A percentile compares a stretch with the other conserved stretches of the same genome.
phyloP scores from a whole-genome alignment of 2,113 vertebrate species.

The Plectropomus leopardus region DNA sequence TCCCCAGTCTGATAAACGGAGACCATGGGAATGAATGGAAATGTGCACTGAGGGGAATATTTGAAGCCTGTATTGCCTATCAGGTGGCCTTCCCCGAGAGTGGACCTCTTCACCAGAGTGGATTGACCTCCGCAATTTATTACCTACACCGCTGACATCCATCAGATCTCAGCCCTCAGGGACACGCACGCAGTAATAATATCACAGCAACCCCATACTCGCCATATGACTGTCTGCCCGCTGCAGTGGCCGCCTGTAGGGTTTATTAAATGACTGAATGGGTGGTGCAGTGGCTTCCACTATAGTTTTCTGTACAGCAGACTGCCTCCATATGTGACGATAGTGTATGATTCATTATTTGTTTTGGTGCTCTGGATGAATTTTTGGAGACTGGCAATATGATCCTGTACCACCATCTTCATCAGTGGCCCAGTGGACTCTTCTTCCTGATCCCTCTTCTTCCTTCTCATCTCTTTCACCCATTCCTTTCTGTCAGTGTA shows the following conservation, averaged over 20 bases:
- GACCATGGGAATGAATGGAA: slow-evolving; percentile 47
- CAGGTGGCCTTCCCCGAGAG: slow-evolving; percentile 52
- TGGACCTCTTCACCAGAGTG: slow-evolving; percentile 65
- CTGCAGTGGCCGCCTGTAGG: slow-evolving; percentile 27
- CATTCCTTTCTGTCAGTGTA: not conserved
- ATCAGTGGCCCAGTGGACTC: too few species aligned
- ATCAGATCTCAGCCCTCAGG: slow-evolving; percentile 64
- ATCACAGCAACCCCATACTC: slow-evolving; percentile 29
- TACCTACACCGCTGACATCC: slow-evolving; percentile 58
- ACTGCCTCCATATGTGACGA: slow-evolving; percentile 5
- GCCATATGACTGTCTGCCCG: slow-evolving; percentile 15
- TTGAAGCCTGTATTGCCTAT: slow-evolving; percentile 58
- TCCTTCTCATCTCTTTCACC: slow-evolving; percentile 1
- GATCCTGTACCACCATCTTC: not conserved
- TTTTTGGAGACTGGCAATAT: too few species aligned
- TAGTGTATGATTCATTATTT: slow-evolving; percentile 20
- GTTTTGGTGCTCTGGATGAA: not conserved
- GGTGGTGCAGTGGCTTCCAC: slow-evolving; percentile 13
- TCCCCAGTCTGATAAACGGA: slow-evolving; percentile 61
- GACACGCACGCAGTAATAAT: slow-evolving; percentile 58
- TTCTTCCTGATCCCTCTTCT: too few species aligned
- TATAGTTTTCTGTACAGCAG: slow-evolving; percentile 24
- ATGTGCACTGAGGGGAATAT: slow-evolving; percentile 54
- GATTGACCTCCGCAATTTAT: slow-evolving; percentile 79
- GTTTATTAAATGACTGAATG: slow-evolving; percentile 52